Conservation (phyloP, 2,888 invertebrate species). For the Agonopterix arenella region DNA sequence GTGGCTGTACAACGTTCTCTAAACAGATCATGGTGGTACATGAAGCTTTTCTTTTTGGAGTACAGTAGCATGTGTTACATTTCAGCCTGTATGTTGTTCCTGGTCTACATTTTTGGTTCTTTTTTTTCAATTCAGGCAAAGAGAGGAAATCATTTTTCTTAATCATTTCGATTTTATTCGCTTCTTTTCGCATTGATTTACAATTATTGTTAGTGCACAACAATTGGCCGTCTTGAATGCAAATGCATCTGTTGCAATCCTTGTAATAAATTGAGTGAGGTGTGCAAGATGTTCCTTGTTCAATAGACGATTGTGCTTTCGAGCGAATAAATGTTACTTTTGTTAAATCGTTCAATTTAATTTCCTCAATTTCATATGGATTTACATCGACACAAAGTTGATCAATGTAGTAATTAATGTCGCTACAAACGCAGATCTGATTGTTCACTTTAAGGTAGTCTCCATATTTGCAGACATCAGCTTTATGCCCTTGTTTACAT, state of each 20-base stretch:
- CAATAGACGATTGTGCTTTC: too few relatives aligned
- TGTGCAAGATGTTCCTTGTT: not conserved
- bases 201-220: conserved; percentile 26
- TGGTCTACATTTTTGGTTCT: too few relatives aligned
- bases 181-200: not conserved
- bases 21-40: too few relatives aligned
- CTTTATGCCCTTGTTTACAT: conserved; percentile 28
- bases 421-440: conserved; percentile 42
- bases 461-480: conserved; percentile 31
- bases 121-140: too few relatives aligned
- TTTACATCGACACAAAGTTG: conserved; percentile 29
- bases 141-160: too few relatives aligned
- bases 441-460: conserved; percentile 28
- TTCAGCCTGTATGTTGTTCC: too few relatives aligned
- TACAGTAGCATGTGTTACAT: too few relatives aligned
- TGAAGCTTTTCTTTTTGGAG: too few relatives aligned
- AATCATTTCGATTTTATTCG: not conserved
- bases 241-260: conserved; percentile 40
- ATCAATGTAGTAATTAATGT: conserved; percentile 36
- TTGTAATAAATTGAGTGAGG: conserved; percentile 13
- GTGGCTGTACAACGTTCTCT: too few relatives aligned
- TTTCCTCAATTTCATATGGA: conserved; percentile 18
- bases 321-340: conserved; percentile 14
- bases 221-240: conserved; percentile 16
- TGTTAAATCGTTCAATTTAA: conserved; percentile 16